Evolutionary conservation across 92 coral and sea anemone genomes (phyloP).

Genomic region (Parazoanthus atlanticus): DNA sequence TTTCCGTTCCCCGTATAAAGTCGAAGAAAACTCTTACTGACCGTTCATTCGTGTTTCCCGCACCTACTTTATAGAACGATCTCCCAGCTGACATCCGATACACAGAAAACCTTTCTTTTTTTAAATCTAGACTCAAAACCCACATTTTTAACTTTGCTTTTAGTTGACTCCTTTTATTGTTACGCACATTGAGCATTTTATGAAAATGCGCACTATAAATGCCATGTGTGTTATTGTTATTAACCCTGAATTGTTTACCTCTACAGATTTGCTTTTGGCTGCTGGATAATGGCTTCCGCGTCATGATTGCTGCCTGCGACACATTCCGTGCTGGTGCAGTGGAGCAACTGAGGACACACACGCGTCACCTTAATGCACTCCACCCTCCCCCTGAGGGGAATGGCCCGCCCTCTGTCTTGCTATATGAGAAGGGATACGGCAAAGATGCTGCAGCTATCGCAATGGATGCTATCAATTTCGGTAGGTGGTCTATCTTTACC

Average conservation of each 20-base stretch:
- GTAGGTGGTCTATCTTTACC: slow-evolving; percentile 44
- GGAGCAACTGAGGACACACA: slow-evolving; percentile 97
- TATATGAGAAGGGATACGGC: slow-evolving; percentile 98
- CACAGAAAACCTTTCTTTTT: no score
- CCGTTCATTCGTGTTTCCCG: no score
- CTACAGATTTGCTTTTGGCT: slow-evolving; percentile 94
- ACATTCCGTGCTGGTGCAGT: slow-evolving; percentile 99
- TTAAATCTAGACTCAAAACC: no score
- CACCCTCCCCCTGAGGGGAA: slow-evolving; percentile 88
- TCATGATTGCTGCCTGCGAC: slow-evolving; percentile 99
- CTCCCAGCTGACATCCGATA: no score
- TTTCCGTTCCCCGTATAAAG: no score
- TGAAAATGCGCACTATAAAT: no score
- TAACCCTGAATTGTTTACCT: background rate
- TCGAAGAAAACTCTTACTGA: no score
- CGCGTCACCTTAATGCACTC: slow-evolving; percentile 94
- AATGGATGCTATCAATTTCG: slow-evolving; percentile 68
- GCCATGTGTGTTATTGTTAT: no score
- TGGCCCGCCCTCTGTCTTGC: slow-evolving; percentile 92
- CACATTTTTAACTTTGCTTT: no score
- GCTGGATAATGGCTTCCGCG: slow-evolving; percentile 95
- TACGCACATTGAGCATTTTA: no score
- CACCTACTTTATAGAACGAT: no score
- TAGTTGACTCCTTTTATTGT: no score
- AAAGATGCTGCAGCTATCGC: slow-evolving; percentile 98